These are phyloP conservation scores for Athalia cordata DNA, from an alignment of 2,888 invertebrate genomes.

Conservation along the genomic window DNA sequence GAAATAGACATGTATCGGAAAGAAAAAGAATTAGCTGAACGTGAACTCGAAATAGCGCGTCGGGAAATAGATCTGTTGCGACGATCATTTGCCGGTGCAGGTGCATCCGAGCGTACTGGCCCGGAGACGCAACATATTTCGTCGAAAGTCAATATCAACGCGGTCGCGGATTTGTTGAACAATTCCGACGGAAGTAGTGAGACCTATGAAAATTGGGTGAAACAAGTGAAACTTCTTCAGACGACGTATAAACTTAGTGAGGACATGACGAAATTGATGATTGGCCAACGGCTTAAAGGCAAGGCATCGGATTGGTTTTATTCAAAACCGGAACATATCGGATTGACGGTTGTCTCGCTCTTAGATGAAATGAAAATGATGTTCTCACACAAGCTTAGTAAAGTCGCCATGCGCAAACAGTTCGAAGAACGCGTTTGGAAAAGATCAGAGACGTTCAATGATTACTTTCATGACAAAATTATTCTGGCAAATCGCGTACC, in stretches of 20 bases:
- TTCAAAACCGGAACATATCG: slow-evolving; percentile 50
- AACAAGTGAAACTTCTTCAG: slow-evolving; percentile 48
- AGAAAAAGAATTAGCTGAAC: slow-evolving; percentile 19
- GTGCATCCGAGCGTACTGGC: neutral
- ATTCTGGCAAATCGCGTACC: slow-evolving; percentile 47
- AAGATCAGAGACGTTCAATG: slow-evolving; percentile 46
- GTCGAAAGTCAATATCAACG: neutral
- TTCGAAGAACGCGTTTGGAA: slow-evolving; percentile 49
- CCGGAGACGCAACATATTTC: slow-evolving; percentile 6
- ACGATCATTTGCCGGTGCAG: neutral
- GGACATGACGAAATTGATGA: slow-evolving; percentile 47
- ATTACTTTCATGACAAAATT: slow-evolving; percentile 49
- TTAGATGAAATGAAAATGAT: slow-evolving; percentile 45
- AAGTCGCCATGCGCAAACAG: slow-evolving; percentile 30
- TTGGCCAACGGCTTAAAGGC: slow-evolving; percentile 48
- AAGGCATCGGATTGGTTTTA: slow-evolving; percentile 52
- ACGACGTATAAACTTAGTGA: slow-evolving; percentile 48
- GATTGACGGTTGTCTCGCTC: slow-evolving; percentile 40
- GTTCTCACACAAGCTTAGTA: slow-evolving; percentile 41
- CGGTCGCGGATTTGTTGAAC: slow-evolving; percentile 46
- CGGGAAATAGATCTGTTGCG: slow-evolving; percentile 11
- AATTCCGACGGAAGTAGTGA: slow-evolving; percentile 48
- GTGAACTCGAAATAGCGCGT: slow-evolving; percentile 5
- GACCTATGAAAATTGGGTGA: slow-evolving; percentile 48
- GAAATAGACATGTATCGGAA: slow-evolving; percentile 12